These are phyloP conservation scores for Odobenus rosmarus DNA, from an alignment of 2,113 vertebrate species.

Conservation along the genomic window DNA sequence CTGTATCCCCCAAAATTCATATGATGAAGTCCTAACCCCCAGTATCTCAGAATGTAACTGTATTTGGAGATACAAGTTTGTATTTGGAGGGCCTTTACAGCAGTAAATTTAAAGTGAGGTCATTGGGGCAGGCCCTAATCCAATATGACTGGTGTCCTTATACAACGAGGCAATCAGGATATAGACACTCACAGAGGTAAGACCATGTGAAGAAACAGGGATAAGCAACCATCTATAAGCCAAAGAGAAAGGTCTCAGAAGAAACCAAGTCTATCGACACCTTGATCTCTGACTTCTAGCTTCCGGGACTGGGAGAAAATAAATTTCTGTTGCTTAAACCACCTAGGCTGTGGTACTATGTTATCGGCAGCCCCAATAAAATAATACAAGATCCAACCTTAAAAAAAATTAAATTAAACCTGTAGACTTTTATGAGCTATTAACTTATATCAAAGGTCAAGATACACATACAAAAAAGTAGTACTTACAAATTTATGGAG, in stretches of 20 bases:
- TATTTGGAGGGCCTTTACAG: neutral
- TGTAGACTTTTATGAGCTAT: neutral
- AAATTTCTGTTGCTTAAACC: neutral
- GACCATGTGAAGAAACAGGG: neutral
- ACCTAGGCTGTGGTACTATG: neutral
- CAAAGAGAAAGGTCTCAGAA: neutral
- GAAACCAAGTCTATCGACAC: neutral
- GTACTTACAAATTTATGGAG: neutral
- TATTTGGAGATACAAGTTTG: neutral
- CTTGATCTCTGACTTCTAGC: neutral
- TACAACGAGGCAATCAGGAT: neutral
- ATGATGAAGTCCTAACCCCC: neutral
- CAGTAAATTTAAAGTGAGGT: neutral
- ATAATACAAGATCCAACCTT: neutral
- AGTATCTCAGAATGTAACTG: neutral
- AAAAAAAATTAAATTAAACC: slow-evolving; percentile 44
- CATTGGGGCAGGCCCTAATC: neutral
- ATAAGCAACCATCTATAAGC: neutral
- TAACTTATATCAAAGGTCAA: slow-evolving; percentile 51
- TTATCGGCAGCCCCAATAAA: neutral
- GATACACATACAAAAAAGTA: neutral
- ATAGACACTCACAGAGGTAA: neutral
- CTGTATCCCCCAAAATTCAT: neutral
- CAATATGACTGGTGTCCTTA: neutral
- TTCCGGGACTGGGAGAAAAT: neutral